Base-by-base conservation (phyloP, 2,113 vertebrate genomes). In the Pavo muticus region DNA sequence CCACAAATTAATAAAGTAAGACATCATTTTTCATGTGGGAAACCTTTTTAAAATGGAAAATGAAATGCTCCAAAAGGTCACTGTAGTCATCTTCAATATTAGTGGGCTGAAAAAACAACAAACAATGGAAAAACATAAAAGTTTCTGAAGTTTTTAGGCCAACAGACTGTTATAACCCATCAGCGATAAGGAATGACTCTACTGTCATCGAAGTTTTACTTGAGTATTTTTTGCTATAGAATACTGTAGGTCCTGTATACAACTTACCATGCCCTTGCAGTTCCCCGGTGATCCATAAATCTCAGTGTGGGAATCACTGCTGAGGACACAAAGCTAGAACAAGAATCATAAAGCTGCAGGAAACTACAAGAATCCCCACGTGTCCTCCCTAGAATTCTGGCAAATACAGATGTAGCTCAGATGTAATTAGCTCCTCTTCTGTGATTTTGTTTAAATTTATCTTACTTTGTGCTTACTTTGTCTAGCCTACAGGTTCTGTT, bases 381-480 rank as follows among this genome's bases (percentile, higher is more conserved):
- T 39, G 56, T 39, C 42, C 30, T 73, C 59, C 60, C 32, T 64
- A 67, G 56, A 77, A 71, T 70, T 88, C 72, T 74, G 47, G 39
- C 71, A 88, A 73, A 50, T 18, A 47, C 23, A 68, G 60, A 56
- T 37, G 24, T n/a, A 88, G 42, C 25, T 87, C 44, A 74, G 60
- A 85, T 60, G 35, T 35, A 85, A 80, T 94, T 80, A 92, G 17
- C 50, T 13, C 45, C 29, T 80, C 57, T 88, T 60, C 35, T 50
- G 30, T 85, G 19, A 35, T 67, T 65, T 88, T 74, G 44, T 88
- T 61, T 77, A 85, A 88, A 88, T 60, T 50, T 60, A 32, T 69
- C 18, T 68, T 69, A 47, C 56, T 70, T 90, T 74, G 52, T 82
- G 68, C 75, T 94, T 79, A 85, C 81, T 93, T 94, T 90, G 78